Base-by-base conservation (phyloP, 35 echinoderm and acorn worm genomes). In the Ophiothrix spiculata region DNA sequence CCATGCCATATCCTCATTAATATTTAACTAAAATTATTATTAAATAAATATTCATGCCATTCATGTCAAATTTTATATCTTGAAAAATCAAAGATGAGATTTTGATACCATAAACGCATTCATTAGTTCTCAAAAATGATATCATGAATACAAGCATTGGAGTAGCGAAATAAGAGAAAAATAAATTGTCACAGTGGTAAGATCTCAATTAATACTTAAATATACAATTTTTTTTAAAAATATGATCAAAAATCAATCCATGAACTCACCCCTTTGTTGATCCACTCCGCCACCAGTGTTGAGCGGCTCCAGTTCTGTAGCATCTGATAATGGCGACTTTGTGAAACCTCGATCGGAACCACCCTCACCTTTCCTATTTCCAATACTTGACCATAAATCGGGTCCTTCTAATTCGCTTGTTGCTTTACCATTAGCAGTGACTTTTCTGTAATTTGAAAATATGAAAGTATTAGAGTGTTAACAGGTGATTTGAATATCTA, bases 211-310 rank as follows among this genome's bases (percentile, higher is more conserved):
- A n/a, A n/a, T n/a, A 63, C 56, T 2, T 75, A 2, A 75, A 75
- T 33, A 75, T 75, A 6, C 35, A 31, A 6, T 6, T 75, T 4
- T 19, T 31, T 31, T n/a, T 21, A n/a, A n/a, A 75, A 33, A 75
- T 1, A 19, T 10, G 73, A 75, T 21, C 8, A 75, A 75, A 19
- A 1, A 6, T n/a, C 4, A 31, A 33, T 19, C n/a, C 10, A 78
- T 78, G 4, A 39, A 11, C 33, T 80, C 69, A 84, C 81, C 81
- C 69, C 81, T 54, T 33, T 84, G 81, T 37, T 84, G 81, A 36
- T 84, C 81, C 54, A 84, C 81, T 0, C 81, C 81, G 31, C 54
- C 54, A 3, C 81, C 81, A 35, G 54, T 31, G 33, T 84, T 60
- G 31, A 84, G 37, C 16, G 35, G 31, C 29, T 84, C 81, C 63